A percentile compares a stretch with the other conserved stretches of the same genome.
Conservation (phyloP, 1,140 invertebrate species). For the Ptiloglossa arizonensis region DNA sequence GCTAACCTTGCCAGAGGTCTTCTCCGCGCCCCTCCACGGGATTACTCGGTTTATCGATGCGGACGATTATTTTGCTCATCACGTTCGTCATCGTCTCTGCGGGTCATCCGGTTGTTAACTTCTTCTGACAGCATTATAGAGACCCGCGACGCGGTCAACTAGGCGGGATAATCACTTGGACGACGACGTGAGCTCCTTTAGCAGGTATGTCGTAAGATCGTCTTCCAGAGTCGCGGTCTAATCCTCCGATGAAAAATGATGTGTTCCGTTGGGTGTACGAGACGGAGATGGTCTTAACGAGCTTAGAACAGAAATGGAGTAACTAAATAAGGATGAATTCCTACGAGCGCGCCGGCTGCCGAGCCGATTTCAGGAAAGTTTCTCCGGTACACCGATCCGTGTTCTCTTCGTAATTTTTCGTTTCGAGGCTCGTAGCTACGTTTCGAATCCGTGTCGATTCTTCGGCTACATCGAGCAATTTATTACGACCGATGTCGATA, state of each 20-base stretch:
- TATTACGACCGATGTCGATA: no score
- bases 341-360: no score
- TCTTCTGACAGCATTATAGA: slow-evolving; percentile 55
- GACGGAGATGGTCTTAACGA: background rate
- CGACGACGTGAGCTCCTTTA: slow-evolving; percentile 22
- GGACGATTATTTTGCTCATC: slow-evolving; percentile 66
- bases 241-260: slow-evolving; percentile 54
- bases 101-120: slow-evolving; percentile 63
- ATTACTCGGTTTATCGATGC: slow-evolving; percentile 65
- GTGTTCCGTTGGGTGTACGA: slow-evolving; percentile 1
- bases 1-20: slow-evolving; percentile 48
- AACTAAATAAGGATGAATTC: background rate
- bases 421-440: no score
- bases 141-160: slow-evolving; percentile 44
- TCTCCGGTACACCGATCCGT: no score
- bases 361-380: no score
- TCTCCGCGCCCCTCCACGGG: slow-evolving; percentile 13
- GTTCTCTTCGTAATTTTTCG: no score
- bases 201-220: background rate
- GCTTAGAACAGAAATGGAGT: no score
- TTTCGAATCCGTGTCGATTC: no score
- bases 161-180: slow-evolving; percentile 44
- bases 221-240: slow-evolving; percentile 15
- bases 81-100: slow-evolving; percentile 68
- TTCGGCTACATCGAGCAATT: no score